Base-by-base conservation (phyloP, 2,113 vertebrate species). In the Corapipo altera region DNA sequence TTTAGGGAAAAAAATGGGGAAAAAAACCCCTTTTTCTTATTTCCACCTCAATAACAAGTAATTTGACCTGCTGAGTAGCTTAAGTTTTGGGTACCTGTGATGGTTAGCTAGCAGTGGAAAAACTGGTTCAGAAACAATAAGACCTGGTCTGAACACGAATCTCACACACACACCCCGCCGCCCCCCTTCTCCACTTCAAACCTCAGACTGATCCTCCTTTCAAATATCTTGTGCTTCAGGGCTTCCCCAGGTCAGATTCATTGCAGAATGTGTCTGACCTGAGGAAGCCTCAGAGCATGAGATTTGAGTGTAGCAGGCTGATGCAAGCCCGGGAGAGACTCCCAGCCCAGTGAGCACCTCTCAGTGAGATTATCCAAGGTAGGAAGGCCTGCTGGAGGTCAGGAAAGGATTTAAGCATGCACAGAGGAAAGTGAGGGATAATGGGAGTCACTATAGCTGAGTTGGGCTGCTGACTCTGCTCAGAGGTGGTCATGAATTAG, bases 221-320 rank as follows among this genome's bases (percentile, higher is more conserved):
- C 96, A 97, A 97, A 97, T 95, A 95, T 49, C 93, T 96, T 96
- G 94, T 66, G 97, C 96, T 97, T 89, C 97, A 93, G 97, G 97
- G 97, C 97, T 97, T 97, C 97, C 95, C 95, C 94, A 91, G 97
- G 97, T 97, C 96, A 97, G 91, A 97, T 97, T 95, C 97, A 96
- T 87, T 90, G 96, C 94, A 89, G 95, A 91, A 96, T 96, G 94
- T 94, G 94, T 96, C 96, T 97, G 97, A 97, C 96, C 97, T 94
- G 96, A 96, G 96, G 97, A 97, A 97, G 96, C 94, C 96, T 96
- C 79, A 94, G 94, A 97, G 97, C 97, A 96, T 94, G 94, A 97
- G 95, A 96, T 96, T 92, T 97, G 96, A 97, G 95, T 95, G 93
- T 27, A 96, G 95, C 95, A 96, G 91, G 97, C 96, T 96, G 96